phyloP scores from a whole-genome alignment of 2,888 invertebrate species.

The Nymphalis urticae region DNA sequence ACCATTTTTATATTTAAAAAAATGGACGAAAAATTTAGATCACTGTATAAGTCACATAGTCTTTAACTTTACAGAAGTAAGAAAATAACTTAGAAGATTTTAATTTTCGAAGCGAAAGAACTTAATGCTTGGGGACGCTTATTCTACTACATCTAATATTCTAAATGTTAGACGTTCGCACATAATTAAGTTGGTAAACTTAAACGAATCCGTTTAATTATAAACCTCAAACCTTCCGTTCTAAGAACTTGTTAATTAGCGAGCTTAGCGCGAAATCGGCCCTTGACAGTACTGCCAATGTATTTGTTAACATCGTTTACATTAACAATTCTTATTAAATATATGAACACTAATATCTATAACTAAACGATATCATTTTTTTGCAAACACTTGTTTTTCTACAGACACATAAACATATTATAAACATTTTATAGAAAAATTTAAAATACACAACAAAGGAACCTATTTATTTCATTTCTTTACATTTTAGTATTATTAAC shows the following conservation, averaged over 20 bases:
- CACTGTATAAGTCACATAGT: no score
- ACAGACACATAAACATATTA: no score
- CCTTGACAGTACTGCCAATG: conserved; percentile 40
- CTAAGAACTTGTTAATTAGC: conserved; percentile 55
- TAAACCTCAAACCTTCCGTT: conserved; percentile 51
- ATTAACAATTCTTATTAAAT: conserved; percentile 2
- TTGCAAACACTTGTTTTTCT: no score
- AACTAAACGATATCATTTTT: not conserved
- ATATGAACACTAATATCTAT: not conserved
- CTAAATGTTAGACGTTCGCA: conserved; percentile 32
- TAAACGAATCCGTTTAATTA: conserved; percentile 66
- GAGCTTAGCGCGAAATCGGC: conserved; percentile 47
- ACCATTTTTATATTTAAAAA: no score
- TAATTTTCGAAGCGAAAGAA: not conserved
- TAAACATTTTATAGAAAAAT: no score
- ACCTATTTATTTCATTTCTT: no score
- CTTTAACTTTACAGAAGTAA: no score
- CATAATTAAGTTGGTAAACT: conserved; percentile 55
- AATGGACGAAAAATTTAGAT: no score
- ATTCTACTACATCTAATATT: not conserved
- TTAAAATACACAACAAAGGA: no score
- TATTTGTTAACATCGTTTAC: conserved; percentile 30
- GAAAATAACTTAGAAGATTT: not conserved
- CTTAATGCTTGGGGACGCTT: not conserved
- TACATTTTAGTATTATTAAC: no score